Base-by-base conservation (phyloP, 1,140 invertebrate species). In the Zophobas atratus region DNA sequence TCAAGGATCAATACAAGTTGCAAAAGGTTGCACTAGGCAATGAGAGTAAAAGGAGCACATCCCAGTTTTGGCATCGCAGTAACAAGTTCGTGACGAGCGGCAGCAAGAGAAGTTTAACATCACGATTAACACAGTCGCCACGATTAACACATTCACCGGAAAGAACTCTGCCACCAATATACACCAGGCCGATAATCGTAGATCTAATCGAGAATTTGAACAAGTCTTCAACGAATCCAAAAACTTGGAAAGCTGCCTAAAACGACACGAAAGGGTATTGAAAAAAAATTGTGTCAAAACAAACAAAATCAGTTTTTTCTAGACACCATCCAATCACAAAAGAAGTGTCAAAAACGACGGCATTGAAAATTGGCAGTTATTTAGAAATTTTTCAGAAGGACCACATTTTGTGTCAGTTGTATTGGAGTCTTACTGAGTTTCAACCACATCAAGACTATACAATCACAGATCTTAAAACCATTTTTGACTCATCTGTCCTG, bases 181-280 rank as follows among this genome's bases (percentile, higher is more conserved):
- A 88, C 32, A 87, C 88, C 4, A 89, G 89, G 3, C 89, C 89
- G 1, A 87, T 89, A 0, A 89, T 90, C 56, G 87, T 88, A 1
- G 89, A 90, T 77, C 79, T 90, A 0, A 90, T 90, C 76, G 89
- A 90, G 60, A 88, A 90, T 77, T 71, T 90, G 6, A 77, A 81
- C 36, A 82, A 81, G 48, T 74, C 81, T 67, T 36, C 2, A 1
- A 48, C 20, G 67, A 70, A 39, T 53, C 53, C 48, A 0, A 51
- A 70, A 6, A 67, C 34, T 8, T 76, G 77, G 43, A 70, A 77
- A 56, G 20, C 49, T 6, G n/a, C 8, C n/a, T 43, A 32, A 39
- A 67, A 43, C n/a, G 43, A 20, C 56, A 36, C 0, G 60, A 67
- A 34, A 78, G 82, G 82, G 83, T 84, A 84, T 60, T 79, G 53